Percentiles rank a stretch among this genome's conserved stretches.
phyloP scores from a whole-genome alignment of 1,140 invertebrate species.

The Andricus grossulariae region DNA sequence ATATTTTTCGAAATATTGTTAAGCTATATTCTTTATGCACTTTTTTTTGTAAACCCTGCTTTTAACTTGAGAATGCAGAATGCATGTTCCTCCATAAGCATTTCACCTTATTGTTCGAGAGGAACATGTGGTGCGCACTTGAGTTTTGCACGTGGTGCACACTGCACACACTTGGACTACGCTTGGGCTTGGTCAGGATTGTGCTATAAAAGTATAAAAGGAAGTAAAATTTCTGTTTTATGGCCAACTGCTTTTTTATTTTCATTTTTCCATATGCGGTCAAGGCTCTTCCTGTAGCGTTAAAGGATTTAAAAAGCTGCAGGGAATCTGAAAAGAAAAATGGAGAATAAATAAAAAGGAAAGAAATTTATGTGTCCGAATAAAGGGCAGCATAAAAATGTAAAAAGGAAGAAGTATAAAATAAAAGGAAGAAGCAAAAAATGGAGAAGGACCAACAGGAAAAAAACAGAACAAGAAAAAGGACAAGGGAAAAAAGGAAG shows the following conservation, averaged over 20 bases:
- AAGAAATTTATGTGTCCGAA: not conserved
- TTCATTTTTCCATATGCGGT: too few relatives aligned
- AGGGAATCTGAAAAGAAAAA: not conserved
- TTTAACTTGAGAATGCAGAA: too few relatives aligned
- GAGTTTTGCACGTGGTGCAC: conserved; percentile 10
- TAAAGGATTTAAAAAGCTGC: too few relatives aligned
- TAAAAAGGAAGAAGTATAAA: conserved; percentile 6
- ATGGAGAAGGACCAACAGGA: not conserved
- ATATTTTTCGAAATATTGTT: too few relatives aligned
- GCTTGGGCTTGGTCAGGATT: not conserved
- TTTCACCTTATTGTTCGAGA: not conserved
- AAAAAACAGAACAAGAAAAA: not conserved
- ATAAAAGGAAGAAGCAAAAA: not conserved
- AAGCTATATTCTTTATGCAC: too few relatives aligned
- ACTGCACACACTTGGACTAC: not conserved
- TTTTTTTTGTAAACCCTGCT: too few relatives aligned
- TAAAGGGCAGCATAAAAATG: not conserved
- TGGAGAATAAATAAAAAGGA: not conserved
- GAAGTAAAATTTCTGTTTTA: too few relatives aligned
- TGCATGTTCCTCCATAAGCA: too few relatives aligned
- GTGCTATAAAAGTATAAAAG: not conserved
- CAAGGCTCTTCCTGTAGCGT: too few relatives aligned
- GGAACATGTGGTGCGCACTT: conserved; percentile 15
- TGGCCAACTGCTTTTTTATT: too few relatives aligned
- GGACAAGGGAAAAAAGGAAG: not conserved